Evolutionary conservation across 2,888 invertebrate species (phyloP), one percentile per base, ranked within the genome.

Genomic region (Nudaria mundana): DNA sequence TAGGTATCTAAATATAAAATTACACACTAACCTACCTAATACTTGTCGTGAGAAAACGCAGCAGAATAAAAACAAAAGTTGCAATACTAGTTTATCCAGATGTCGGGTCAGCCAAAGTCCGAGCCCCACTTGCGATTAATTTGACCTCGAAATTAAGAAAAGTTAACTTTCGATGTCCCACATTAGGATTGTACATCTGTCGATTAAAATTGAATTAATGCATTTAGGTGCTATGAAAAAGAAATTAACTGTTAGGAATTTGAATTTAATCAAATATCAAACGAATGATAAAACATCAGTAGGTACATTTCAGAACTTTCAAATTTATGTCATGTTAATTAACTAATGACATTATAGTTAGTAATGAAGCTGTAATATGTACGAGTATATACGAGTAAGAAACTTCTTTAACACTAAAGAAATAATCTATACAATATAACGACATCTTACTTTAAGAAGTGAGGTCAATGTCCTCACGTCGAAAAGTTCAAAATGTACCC

Each of bases 21-120:
- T 22, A 11, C 16, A n/a, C n/a, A 30, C 10, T 10, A 29, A n/a
- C 15, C 10, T 15, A 10, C 16, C 16, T 12, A 34, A 18, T n/a
- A 5, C 18, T 14, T n/a, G 25, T 50, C 44, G 44, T 44, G n/a
- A 47, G 44, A 45, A 53, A 69, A 69, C 55, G 69, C 66, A 71
- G 69, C 60, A 66, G 57, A 73, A 71, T 71, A 84, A 84, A 84
- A 85, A 78, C 75, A 85, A 86, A 84, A 86, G 85, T 85, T 63
- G 77, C 73, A 47, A 66, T 74, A 79, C 85, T 68, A 79, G 85
- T 85, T 84, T 76, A 74, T 76, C 78, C 64, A 81, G 81, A 79
- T 70, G 66, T 58, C 73, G 67, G 76, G 76, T 77, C 71, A 62
- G 58, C 58, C 56, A 56, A 60, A 63, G 66, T 55, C 56, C 53